Conservation (phyloP, 2,888 invertebrate genomes). For the Noctuana brunneofusca region DNA sequence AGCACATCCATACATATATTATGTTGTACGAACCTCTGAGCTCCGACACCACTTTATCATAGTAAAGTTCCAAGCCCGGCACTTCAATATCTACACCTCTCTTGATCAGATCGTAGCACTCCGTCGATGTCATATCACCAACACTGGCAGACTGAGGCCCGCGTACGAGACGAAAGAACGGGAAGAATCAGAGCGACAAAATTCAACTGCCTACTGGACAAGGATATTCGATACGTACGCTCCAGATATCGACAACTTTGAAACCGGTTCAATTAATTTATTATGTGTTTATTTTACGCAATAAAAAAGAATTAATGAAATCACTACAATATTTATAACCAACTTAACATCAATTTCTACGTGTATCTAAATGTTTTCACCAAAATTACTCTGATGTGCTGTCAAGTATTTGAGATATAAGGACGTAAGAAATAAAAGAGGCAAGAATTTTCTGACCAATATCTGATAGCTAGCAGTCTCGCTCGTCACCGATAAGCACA, state of each 20-base stretch:
- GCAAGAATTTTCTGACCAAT: constrained; percentile 19
- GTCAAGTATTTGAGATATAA: constrained; percentile 13
- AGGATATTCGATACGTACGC: constrained; percentile 78
- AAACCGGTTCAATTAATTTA: constrained; percentile 57
- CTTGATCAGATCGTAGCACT: constrained; percentile 79
- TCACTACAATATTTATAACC: background rate
- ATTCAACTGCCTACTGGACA: constrained; percentile 67
- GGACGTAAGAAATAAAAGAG: constrained; percentile 13
- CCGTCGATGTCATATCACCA: constrained; percentile 77
- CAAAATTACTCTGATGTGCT: constrained; percentile 35
- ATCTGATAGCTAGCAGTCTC: constrained; percentile 46
- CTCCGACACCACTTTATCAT: constrained; percentile 82
- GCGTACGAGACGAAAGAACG: constrained; percentile 59
- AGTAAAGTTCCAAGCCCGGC: constrained; percentile 80
- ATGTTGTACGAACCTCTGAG: constrained; percentile 78
- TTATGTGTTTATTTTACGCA: constrained; percentile 34
- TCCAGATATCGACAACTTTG: constrained; percentile 73
- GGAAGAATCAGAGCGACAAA: constrained; percentile 81
- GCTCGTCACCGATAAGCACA: constrained; percentile 41
- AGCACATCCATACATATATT: constrained; percentile 5
- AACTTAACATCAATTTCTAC: background rate
- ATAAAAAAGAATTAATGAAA: constrained; percentile 18
- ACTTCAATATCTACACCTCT: constrained; percentile 77
- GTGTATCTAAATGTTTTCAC: constrained; percentile 31
- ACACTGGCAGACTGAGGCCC: constrained; percentile 55